These are phyloP conservation scores for Unio pictorum DNA, from an alignment of 2,888 invertebrate genomes.

Conservation along the genomic window DNA sequence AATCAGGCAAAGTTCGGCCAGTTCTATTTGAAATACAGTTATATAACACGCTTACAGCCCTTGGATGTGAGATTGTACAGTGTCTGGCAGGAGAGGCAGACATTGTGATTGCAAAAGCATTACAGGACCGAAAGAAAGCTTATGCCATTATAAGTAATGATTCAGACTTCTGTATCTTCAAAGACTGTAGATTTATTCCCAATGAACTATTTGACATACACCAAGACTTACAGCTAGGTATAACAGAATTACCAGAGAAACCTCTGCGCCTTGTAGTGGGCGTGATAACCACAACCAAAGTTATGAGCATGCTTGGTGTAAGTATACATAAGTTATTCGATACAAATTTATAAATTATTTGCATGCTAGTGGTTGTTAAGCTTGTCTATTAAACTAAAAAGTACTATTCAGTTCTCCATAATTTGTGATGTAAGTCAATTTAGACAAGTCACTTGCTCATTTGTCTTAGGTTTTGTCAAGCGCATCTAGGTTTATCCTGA, in stretches of 20 bases:
- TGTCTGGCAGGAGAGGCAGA: conserved; percentile 64
- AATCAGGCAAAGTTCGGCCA: conserved; percentile 49
- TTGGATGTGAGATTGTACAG: conserved; percentile 59
- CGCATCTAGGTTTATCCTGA: no score
- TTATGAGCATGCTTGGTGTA: conserved; percentile 51
- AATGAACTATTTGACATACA: conserved; percentile 61
- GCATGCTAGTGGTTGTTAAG: no score
- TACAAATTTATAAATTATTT: no score
- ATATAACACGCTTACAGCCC: conserved; percentile 45
- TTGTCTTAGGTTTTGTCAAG: no score
- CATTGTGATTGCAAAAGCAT: conserved; percentile 51
- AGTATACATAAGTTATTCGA: conserved; percentile 6
- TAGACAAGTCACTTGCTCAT: no score
- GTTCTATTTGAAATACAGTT: conserved; percentile 63
- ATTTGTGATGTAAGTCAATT: no score
- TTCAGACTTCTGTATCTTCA: conserved; percentile 67
- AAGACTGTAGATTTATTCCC: conserved; percentile 56
- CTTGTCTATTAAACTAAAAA: no score
- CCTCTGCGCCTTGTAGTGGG: conserved; percentile 56
- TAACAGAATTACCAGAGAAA: conserved; percentile 41
- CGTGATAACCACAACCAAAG: conserved; percentile 47
- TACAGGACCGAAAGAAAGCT: conserved; percentile 55
- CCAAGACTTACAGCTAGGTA: conserved; percentile 58
- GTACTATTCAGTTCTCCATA: no score
- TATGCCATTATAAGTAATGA: conserved; percentile 66